Evolutionary conservation across 2,113 vertebrate species (phyloP).

Genomic region (Petrocephalus zakoni): DNA sequence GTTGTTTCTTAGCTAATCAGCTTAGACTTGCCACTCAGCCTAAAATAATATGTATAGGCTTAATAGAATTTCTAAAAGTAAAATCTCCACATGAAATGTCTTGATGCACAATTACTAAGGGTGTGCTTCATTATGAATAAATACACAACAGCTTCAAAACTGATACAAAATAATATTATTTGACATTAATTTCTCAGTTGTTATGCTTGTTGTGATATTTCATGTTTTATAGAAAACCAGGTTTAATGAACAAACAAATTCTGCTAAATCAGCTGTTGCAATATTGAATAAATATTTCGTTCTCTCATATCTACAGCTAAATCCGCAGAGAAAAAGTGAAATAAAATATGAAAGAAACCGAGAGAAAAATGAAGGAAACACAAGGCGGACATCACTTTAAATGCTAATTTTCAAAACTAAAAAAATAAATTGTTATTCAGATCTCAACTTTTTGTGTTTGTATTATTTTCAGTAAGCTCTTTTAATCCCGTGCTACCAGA

Average conservation of each 20-base stretch:
- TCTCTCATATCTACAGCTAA: not conserved
- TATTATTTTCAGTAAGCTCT: not conserved
- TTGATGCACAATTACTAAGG: not conserved
- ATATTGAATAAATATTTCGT: not conserved
- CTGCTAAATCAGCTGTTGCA: not conserved
- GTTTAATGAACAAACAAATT: not conserved
- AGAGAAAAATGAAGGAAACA: not conserved
- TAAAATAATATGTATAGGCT: not conserved
- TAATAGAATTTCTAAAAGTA: not conserved
- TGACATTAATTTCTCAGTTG: not conserved
- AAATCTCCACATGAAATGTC: not conserved
- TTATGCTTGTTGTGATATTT: not conserved
- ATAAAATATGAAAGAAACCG: not conserved
- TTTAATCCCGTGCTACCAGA: not conserved
- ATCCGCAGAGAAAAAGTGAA: slow-evolving; percentile 13
- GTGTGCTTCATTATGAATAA: not conserved
- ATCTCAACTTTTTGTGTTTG: slow-evolving; percentile 4
- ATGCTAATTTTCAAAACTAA: not conserved
- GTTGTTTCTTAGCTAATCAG: not conserved
- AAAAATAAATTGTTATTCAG: not conserved
- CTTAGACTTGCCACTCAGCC: not conserved
- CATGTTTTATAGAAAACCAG: not conserved
- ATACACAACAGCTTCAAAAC: not conserved
- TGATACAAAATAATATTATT: not conserved
- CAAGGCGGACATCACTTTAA: not conserved